Evolutionary conservation across 2,113 vertebrate species (phyloP).

Genomic region (Canis aureus): DNA sequence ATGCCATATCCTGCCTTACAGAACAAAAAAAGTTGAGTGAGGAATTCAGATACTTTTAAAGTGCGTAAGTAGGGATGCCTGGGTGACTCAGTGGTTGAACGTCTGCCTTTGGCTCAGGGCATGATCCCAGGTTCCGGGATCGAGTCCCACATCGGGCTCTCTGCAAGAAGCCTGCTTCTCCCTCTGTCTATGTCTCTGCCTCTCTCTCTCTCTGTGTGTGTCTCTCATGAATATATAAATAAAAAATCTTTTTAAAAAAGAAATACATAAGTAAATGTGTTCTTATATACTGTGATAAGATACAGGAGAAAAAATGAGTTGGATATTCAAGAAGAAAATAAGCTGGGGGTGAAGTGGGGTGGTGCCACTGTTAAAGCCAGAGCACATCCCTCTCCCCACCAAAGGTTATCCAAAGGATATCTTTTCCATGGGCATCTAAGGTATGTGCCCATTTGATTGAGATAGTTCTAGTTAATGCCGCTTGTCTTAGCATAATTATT

Average conservation of each 20-base stretch:
- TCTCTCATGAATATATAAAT: no score
- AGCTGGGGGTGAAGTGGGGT: not conserved
- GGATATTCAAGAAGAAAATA: slow-evolving; percentile 12
- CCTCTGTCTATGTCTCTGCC: no score
- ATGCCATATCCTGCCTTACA: not conserved
- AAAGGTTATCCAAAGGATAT: not conserved
- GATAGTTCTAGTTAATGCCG: not conserved
- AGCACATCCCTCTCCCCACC: not conserved
- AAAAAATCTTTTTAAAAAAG: no score
- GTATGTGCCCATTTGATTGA: not conserved
- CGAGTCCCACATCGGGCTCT: no score
- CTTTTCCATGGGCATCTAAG: not conserved
- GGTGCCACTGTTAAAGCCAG: not conserved
- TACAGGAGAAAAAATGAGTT: not conserved
- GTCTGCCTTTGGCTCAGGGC: no score
- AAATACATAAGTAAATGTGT: not conserved
- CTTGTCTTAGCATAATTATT: slow-evolving; percentile 32
- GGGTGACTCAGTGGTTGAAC: no score
- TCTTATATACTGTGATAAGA: not conserved
- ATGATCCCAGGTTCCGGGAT: no score
- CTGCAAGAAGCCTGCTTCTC: no score
- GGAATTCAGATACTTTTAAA: not conserved
- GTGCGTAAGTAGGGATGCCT: not conserved
- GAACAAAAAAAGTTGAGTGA: slow-evolving; percentile 10
- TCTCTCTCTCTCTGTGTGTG: no score